These are phyloP conservation scores for Toxotes lorentzi DNA, from an alignment of 2,797 vertebrate species.

Conservation along the genomic window DNA sequence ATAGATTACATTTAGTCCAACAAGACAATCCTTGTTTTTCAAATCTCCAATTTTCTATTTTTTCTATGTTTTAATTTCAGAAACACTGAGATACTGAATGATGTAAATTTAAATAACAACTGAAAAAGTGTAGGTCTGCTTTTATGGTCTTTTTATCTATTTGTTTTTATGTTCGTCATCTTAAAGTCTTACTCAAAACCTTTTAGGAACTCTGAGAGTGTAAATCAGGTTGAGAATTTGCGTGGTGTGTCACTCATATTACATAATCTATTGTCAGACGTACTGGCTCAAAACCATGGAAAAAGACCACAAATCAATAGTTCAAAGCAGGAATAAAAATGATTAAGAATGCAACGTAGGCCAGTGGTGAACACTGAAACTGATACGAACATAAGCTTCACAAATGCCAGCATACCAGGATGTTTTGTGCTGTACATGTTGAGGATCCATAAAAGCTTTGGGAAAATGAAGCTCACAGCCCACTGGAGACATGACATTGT, in stretches of 20 bases:
- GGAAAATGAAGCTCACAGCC: neutral
- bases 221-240: slow-evolving; percentile 69
- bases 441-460: slow-evolving; percentile 2
- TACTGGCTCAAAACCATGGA: slow-evolving; percentile 52
- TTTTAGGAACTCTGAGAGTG: slow-evolving; percentile 51
- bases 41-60: neutral
- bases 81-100: neutral
- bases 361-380: slow-evolving; percentile 27
- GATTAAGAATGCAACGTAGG: slow-evolving; percentile 66
- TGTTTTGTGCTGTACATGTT: slow-evolving; percentile 54
- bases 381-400: slow-evolving; percentile 32
- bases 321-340: slow-evolving; percentile 69
- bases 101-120: neutral
- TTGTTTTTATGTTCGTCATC: slow-evolving; percentile 37
- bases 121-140: neutral
- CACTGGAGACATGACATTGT: neutral
- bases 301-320: slow-evolving; percentile 75
- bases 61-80: neutral
- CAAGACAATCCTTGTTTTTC: too few relatives aligned
- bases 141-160: slow-evolving; percentile 30
- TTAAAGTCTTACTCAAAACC: slow-evolving; percentile 54
- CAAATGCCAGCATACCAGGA: slow-evolving; percentile 46
- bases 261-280: slow-evolving; percentile 67
- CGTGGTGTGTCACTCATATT: slow-evolving; percentile 52
- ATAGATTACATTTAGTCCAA: too few relatives aligned